Percentiles rank a stretch among this genome's conserved stretches.
Evolutionary conservation across 2,113 vertebrate genomes (phyloP).

Genomic region (Anguilla japonica): DNA sequence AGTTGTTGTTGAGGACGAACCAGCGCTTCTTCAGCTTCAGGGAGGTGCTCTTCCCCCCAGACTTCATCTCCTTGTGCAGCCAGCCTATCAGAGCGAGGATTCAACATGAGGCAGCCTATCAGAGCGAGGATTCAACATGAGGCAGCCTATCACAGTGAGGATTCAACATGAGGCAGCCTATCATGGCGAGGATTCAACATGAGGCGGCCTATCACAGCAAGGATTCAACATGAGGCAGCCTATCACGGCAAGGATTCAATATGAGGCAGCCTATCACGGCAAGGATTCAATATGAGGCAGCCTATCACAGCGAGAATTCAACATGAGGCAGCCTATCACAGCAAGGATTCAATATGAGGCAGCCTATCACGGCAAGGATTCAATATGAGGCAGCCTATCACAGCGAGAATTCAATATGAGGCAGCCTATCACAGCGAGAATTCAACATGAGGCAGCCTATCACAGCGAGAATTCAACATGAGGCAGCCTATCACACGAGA

Average conservation of each 20-base stretch:
- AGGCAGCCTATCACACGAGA: not conserved
- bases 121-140: not conserved
- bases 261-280: no score
- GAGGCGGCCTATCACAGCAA: no score
- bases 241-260: no score
- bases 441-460: no score
- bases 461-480: not conserved
- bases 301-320: no score
- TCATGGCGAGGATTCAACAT: not conserved
- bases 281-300: no score
- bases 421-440: not conserved
- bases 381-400: no score
- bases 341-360: not conserved
- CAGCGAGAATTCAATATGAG: not conserved
- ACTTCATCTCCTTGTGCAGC: conserved; percentile 90
- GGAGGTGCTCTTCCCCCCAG: conserved; percentile 81
- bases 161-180: conserved; percentile 57
- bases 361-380: not conserved
- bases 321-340: no score
- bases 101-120: conserved; percentile 58
- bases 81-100: conserved; percentile 70
- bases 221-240: no score
- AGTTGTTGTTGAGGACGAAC: conserved; percentile 86
- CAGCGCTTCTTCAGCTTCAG: conserved; percentile 91
- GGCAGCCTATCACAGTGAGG: conserved; percentile 59